Percentiles rank a stretch among this genome's conserved stretches.
Conservation (phyloP, 1,140 invertebrate genomes). For the Lepidurus packardi region DNA sequence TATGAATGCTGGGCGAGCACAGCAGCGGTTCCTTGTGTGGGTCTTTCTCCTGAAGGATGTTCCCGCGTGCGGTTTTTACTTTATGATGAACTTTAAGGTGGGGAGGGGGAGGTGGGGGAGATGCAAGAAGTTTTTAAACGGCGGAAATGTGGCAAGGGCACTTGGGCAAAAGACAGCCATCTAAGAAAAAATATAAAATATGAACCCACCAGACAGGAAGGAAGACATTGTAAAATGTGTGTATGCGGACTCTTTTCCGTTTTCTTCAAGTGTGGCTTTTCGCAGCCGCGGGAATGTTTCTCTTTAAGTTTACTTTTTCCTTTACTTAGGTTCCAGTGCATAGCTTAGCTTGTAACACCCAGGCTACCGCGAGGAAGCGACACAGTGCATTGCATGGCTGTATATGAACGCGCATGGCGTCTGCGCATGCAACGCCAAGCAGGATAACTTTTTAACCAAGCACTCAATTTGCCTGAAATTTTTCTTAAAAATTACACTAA, state of each 20-base stretch:
- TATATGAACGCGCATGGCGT: too few relatives aligned
- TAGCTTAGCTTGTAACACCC: too few relatives aligned
- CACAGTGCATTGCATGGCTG: too few relatives aligned
- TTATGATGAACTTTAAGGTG: slow-evolving; percentile 3
- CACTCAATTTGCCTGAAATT: too few relatives aligned
- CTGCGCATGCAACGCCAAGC: too few relatives aligned
- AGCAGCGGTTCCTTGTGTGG: not conserved
- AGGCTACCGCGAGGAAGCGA: too few relatives aligned
- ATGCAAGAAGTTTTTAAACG: not conserved
- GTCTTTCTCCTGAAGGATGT: slow-evolving; percentile 18
- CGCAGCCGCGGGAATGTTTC: not conserved
- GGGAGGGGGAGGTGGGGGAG: not conserved
- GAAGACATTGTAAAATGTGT: not conserved
- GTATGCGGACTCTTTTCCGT: not conserved
- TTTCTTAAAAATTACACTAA: too few relatives aligned
- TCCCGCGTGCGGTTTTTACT: slow-evolving; percentile 17
- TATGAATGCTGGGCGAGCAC: not conserved
- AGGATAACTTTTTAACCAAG: too few relatives aligned
- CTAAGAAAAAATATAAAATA: not conserved
- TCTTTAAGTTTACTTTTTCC: too few relatives aligned
- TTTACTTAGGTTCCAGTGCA: too few relatives aligned
- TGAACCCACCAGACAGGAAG: not conserved
- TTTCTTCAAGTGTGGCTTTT: not conserved
- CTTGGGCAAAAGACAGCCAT: not conserved
- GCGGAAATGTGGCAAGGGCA: not conserved